Base-by-base conservation (phyloP, 2,888 invertebrate species). In the Lasioglossum lativentre region DNA sequence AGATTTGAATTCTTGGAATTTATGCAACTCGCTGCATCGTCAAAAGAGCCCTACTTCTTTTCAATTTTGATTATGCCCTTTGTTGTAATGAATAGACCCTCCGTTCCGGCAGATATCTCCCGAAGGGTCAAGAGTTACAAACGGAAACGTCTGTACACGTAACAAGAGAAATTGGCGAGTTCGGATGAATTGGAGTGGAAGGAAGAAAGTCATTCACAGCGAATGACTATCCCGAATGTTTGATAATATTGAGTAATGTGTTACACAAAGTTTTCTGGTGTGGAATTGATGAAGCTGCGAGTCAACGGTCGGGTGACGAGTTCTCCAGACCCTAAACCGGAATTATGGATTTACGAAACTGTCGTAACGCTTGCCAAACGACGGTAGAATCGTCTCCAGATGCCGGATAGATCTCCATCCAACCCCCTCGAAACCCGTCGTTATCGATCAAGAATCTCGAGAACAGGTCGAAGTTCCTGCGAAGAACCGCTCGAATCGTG, bases 371-470 rank as follows among this genome's bases (percentile, higher is more conserved):
- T 59, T 27, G 27, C 59, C 59, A 59, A 59, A 59, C 59, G 59
- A 59, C 59, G 27, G 30, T 59, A 30, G 59, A 59, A 59, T 59
- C 59, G 59, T 59, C 59, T 59, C 59, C 59, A 27, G 59, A 27
- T 59, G 59, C 23, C 59, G 27, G 4, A 27, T 27, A 6, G 59
- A 59, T 34, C 34, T 34, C 34, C n/a, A n/a, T 59, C 59, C 16
- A 30, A 16, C 27, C 16, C 47, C 14, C 19, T 47, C 14, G 27
- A 59, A 27, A 30, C 27, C 14, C 14, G 14, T 27, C 59, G 27
- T 40, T 59, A 27, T 56, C 8, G 56, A 75, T 45, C 63, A 38
- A 2, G 63, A 30, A 42, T 63, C 23, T 23, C 23, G 63, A 30
- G n/a, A 73, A 73, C 45, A 10, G 6, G 27, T 52, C n/a, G 27